Percentiles rank a stretch among this genome's conserved stretches.
Conservation (phyloP, 2,888 invertebrate species). For the Carterocephalus palaemon region DNA sequence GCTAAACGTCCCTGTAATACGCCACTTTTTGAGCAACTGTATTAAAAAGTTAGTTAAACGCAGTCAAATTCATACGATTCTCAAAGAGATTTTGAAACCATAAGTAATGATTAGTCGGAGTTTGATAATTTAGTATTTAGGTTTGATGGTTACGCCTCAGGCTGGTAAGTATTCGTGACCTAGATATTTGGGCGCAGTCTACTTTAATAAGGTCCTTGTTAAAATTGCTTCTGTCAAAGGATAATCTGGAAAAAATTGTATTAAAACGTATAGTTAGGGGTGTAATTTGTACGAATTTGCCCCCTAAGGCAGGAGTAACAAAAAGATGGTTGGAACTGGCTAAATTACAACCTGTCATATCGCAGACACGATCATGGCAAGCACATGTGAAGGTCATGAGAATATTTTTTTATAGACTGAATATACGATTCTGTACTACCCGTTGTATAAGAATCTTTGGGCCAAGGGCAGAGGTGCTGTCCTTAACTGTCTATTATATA, state of each 20-base stretch:
- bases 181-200: slow-evolving; percentile 65
- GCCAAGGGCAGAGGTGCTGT: too few species aligned
- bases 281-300: slow-evolving; percentile 34
- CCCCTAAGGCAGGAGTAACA: slow-evolving; percentile 35
- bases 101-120: slow-evolving; percentile 62
- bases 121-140: slow-evolving; percentile 72
- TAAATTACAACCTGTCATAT: slow-evolving; percentile 75
- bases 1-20: too few species aligned
- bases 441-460: too few species aligned
- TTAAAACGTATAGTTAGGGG: slow-evolving; percentile 35
- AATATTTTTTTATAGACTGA: too few species aligned
- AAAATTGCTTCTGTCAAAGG: slow-evolving; percentile 33
- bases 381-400: slow-evolving; percentile 60
- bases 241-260: slow-evolving; percentile 32
- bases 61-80: slow-evolving; percentile 52
- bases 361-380: slow-evolving; percentile 64
- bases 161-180: slow-evolving; percentile 72
- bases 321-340: slow-evolving; percentile 46
- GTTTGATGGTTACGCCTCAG: slow-evolving; percentile 63
- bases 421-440: too few species aligned
- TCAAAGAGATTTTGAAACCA: slow-evolving; percentile 44
- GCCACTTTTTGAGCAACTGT: too few species aligned
- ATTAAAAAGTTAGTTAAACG: slow-evolving; percentile 42
- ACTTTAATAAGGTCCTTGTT: slow-evolving; percentile 37
- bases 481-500: too few species aligned